phyloP scores from a whole-genome alignment of 2,888 invertebrate species.

The Dinocampus coccinellae region DNA sequence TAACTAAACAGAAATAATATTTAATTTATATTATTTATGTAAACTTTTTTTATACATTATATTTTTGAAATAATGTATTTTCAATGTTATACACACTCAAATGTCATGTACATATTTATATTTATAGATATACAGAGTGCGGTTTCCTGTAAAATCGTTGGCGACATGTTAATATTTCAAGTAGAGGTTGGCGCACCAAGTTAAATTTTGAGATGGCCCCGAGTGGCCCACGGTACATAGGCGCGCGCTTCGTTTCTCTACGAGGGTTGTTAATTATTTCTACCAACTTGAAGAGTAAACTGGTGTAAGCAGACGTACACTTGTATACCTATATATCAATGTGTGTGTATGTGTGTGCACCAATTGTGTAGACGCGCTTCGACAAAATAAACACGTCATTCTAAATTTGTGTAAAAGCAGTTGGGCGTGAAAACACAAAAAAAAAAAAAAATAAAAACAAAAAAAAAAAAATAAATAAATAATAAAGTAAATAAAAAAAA shows the following conservation, averaged over 20 bases:
- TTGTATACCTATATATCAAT: too few relatives aligned
- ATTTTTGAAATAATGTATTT: neutral
- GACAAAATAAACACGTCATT: slow-evolving; percentile 41
- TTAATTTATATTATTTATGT: too few relatives aligned
- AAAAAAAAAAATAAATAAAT: neutral
- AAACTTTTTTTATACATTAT: too few relatives aligned
- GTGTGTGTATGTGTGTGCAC: slow-evolving; percentile 32
- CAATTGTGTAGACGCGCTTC: neutral
- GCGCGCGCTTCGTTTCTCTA: slow-evolving; percentile 35
- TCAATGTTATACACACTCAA: neutral
- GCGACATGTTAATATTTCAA: slow-evolving; percentile 55
- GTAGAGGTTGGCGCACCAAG: slow-evolving; percentile 46
- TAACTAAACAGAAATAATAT: too few relatives aligned
- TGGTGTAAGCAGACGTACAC: slow-evolving; percentile 37
- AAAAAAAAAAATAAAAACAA: neutral
- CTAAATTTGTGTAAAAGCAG: neutral
- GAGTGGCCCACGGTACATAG: slow-evolving; percentile 20
- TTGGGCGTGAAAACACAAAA: neutral
- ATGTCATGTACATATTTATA: neutral
- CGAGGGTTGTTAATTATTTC: slow-evolving; percentile 66
- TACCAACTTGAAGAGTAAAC: slow-evolving; percentile 55
- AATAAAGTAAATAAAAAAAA: neutral
- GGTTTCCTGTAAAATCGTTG: slow-evolving; percentile 45
- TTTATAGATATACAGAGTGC: neutral
- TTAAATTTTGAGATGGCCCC: slow-evolving; percentile 51